Evolutionary conservation across 1,140 invertebrate species (phyloP).

Genomic region (Limonius californicus): DNA sequence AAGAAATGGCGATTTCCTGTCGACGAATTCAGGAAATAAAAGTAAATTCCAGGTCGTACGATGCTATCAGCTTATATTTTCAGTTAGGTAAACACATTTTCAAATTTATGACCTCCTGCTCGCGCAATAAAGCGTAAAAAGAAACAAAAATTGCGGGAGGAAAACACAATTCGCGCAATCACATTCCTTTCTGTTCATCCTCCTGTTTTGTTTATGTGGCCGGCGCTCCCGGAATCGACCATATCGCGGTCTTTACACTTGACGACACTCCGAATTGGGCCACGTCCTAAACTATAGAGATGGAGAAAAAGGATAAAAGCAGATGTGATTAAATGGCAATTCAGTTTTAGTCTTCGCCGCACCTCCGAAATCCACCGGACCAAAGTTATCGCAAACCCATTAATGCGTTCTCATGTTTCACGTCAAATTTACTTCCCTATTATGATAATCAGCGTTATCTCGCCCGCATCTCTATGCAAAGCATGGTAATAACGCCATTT

Average conservation of each 20-base stretch:
- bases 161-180: background rate
- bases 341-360: too few species aligned
- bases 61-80: too few species aligned
- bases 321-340: slow-evolving; percentile 4
- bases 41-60: too few species aligned
- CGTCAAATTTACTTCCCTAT: background rate
- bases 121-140: slow-evolving; percentile 1
- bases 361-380: background rate
- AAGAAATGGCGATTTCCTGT: too few species aligned
- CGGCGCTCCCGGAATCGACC: background rate
- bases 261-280: slow-evolving; percentile 1
- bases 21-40: too few species aligned
- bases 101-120: background rate
- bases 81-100: too few species aligned
- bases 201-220: slow-evolving; percentile 4
- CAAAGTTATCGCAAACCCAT: background rate
- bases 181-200: background rate
- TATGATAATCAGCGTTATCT: background rate
- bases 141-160: background rate
- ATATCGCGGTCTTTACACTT: slow-evolving; percentile 8
- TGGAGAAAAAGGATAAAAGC: background rate
- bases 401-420: background rate
- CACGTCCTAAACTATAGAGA: background rate
- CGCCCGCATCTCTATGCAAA: slow-evolving; percentile 3
- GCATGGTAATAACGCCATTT: background rate